A percentile compares a stretch with the other conserved stretches of the same genome.
These are phyloP conservation scores for Nephrocerus scutellatus DNA, from an alignment of 2,888 invertebrate species.

Conservation along the genomic window DNA sequence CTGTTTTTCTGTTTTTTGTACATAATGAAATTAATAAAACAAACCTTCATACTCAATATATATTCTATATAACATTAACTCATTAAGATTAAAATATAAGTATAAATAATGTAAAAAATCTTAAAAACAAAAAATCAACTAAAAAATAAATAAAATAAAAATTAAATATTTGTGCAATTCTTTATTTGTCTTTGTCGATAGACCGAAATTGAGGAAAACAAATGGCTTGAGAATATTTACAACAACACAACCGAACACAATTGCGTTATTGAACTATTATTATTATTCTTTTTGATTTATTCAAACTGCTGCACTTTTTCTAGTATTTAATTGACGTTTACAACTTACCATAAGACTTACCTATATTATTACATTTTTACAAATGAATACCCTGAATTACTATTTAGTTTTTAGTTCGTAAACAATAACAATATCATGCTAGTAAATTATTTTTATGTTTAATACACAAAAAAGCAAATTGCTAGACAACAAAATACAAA, in stretches of 20 bases:
- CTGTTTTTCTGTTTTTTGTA: slow-evolving; percentile 15
- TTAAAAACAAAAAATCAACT: slow-evolving; percentile 10
- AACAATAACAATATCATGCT: not conserved
- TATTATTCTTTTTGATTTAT: no score
- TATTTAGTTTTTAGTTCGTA: not conserved
- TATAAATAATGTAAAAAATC: slow-evolving; percentile 22
- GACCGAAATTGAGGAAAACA: slow-evolving; percentile 1
- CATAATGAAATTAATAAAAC: no score
- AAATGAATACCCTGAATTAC: not conserved
- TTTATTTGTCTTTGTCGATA: no score
- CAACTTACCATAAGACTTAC: slow-evolving; percentile 3
- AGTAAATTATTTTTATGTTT: slow-evolving; percentile 12
- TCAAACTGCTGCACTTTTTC: no score
- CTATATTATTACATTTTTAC: not conserved
- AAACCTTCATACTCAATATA: not conserved
- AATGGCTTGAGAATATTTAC: slow-evolving; percentile 4
- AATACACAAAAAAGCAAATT: slow-evolving; percentile 5
- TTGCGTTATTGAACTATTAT: no score
- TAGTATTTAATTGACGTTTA: slow-evolving; percentile 2
- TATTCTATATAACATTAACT: not conserved
- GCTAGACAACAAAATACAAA: slow-evolving; percentile 33
- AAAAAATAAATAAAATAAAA: slow-evolving; percentile 5
- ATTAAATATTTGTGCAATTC: slow-evolving; percentile 3
- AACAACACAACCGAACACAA: no score
- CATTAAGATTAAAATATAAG: slow-evolving; percentile 7